These are phyloP conservation scores for Rynchops niger DNA, from an alignment of 2,113 vertebrate genomes.

Conservation along the genomic window DNA sequence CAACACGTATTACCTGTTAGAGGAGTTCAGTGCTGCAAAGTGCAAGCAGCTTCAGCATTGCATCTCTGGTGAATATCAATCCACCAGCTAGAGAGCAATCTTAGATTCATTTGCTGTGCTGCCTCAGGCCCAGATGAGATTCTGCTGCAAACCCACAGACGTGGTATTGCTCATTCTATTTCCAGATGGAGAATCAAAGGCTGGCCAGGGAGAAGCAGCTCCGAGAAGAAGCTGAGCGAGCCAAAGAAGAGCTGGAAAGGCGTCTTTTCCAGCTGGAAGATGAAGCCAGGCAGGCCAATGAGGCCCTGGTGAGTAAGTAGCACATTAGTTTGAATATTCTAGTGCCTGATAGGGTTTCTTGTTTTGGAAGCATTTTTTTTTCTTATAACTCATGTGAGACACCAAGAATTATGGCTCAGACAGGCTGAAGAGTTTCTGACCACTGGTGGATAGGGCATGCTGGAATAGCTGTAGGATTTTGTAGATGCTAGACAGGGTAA, in stretches of 20 bases:
- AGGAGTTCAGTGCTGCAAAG: neutral
- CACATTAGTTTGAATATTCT: neutral
- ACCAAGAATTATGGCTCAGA: neutral
- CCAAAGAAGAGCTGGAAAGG: conserved; percentile 89
- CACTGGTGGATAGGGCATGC: neutral
- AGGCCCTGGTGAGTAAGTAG: conserved; percentile 85
- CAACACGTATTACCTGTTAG: neutral
- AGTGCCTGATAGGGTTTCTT: neutral
- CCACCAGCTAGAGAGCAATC: neutral
- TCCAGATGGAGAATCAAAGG: conserved; percentile 89
- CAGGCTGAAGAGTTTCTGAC: neutral
- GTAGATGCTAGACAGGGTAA: neutral
- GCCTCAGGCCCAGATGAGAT: neutral
- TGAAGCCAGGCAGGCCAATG: conserved; percentile 86
- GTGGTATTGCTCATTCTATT: neutral
- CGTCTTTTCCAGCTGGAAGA: conserved; percentile 90
- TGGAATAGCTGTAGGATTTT: neutral
- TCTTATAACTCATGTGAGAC: neutral
- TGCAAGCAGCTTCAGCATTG: neutral
- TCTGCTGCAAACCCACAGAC: neutral
- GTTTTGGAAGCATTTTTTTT: neutral
- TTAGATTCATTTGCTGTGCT: neutral
- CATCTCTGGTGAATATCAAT: neutral
- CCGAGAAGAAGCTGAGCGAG: conserved; percentile 88
- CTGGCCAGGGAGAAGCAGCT: conserved; percentile 90